Evolutionary conservation across 2,113 vertebrate genomes (phyloP), one percentile per base, ranked within the genome.

Genomic region (Pteronura brasiliensis): DNA sequence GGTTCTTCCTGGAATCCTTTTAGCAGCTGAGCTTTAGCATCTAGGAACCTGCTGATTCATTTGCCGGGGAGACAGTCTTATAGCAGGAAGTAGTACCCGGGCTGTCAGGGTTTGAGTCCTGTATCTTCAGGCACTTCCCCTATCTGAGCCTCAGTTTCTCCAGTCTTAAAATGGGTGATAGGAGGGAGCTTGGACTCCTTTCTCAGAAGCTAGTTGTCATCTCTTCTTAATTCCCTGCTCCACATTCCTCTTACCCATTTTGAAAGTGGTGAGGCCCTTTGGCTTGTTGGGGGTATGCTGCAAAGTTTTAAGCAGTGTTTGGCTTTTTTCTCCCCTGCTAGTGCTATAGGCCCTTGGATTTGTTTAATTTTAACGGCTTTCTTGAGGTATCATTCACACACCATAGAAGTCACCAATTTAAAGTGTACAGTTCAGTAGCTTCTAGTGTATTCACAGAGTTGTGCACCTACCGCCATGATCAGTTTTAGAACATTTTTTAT

Each of bases 401-500:
- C 36, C 27, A 7, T 67, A 25, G 12, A 27, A 13, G 71, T 96
- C 42, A 89, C 31, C 39, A 39, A 52, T 89, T 44, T 57, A 82
- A 98, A 93, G 20, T 59, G 42, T 96, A 84, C 29, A 80, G 12
- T 81, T 92, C 18, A 94, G 29, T 97, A 52, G 59, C 34, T 92
- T 93, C 89, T 92, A 90, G 39, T 74, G 44, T 76, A 55, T 42
- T 85, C 57, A 59, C 52, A 87, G 71, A 96, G 59, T 74, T 63
- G 71, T 72, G 87, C 34, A 47, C 93, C 44, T 29, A 59, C 90
- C 34, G 59, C 65, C 36, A 88, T 1, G 25, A 23, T 74, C 36
- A 89, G 7, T 77, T 97, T 94, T 93, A 94, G n/a, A 89, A 82
- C 18, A 76, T 93, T 97, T 95, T 90, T 90, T 31, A 76, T 95